Evolutionary conservation across 1,140 invertebrate genomes (phyloP).

Genomic region (Mamestra configurata): DNA sequence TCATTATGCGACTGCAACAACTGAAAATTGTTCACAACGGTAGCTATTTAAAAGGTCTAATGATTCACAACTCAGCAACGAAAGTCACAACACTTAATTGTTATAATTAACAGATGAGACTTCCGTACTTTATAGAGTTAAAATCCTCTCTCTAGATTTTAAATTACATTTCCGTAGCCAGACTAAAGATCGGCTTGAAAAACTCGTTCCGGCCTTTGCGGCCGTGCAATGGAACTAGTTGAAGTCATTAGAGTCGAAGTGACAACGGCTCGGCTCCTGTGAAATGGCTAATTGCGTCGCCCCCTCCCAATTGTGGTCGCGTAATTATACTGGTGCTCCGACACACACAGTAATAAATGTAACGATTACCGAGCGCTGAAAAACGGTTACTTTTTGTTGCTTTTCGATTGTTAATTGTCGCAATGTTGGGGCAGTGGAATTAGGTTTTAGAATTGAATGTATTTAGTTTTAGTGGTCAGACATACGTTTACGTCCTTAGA

Average conservation of each 20-base stretch:
- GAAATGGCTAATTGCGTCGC: constrained; percentile 65
- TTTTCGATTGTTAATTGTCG: constrained; percentile 25
- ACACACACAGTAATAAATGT: constrained; percentile 48
- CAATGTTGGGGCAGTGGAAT: background rate
- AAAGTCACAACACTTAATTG: constrained; percentile 26
- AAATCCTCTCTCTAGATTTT: constrained; percentile 32
- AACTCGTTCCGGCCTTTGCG: constrained; percentile 49
- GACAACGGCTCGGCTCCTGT: constrained; percentile 56
- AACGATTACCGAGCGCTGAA: constrained; percentile 40
- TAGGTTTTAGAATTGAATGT: constrained; percentile 16
- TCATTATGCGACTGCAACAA: background rate
- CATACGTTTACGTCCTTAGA: too few relatives aligned
- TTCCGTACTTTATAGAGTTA: constrained; percentile 29
- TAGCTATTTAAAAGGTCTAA: constrained; percentile 5
- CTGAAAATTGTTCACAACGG: background rate
- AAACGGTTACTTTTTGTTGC: constrained; percentile 28
- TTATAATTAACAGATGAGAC: constrained; percentile 32
- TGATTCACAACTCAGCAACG: constrained; percentile 20
- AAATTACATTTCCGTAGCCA: constrained; percentile 38
- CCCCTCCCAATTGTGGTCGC: constrained; percentile 53
- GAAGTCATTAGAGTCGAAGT: constrained; percentile 60
- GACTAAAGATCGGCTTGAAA: constrained; percentile 38
- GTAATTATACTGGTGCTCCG: constrained; percentile 54
- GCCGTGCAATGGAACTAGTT: constrained; percentile 49
- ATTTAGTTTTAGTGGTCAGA: background rate